Percentiles rank a stretch among this genome's conserved stretches.
phyloP scores from a whole-genome alignment of 2,888 invertebrate genomes.

The Zeuzera pyrina region DNA sequence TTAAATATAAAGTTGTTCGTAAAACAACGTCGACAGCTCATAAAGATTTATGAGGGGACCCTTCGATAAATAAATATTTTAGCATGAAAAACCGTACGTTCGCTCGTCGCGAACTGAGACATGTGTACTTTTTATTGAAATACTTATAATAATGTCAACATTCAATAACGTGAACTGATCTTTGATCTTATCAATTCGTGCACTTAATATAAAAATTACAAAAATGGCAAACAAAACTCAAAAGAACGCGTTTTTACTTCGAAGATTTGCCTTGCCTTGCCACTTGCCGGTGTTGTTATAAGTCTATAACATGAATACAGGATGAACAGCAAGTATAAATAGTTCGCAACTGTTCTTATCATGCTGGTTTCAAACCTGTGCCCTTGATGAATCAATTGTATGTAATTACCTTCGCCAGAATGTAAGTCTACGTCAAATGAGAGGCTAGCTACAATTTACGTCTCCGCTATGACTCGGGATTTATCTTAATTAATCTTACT shows the following conservation, averaged over 20 bases:
- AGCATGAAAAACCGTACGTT: constrained; percentile 18
- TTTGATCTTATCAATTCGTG: too few relatives aligned
- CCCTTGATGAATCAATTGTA: constrained; percentile 3
- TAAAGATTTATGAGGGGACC: constrained; percentile 22
- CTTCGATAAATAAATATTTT: constrained; percentile 21
- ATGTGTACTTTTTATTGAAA: constrained; percentile 1
- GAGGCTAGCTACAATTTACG: constrained; percentile 6
- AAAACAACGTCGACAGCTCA: constrained; percentile 18
- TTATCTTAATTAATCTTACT: constrained; percentile 10
- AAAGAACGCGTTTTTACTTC: too few relatives aligned
- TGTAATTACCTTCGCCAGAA: constrained; percentile 5
- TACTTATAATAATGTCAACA: too few relatives aligned
- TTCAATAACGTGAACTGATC: too few relatives aligned
- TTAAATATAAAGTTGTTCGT: constrained; percentile 19
- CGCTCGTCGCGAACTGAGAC: constrained; percentile 10
- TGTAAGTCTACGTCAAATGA: constrained; percentile 3
- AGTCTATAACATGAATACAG: too few relatives aligned
- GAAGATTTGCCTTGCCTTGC: too few relatives aligned
- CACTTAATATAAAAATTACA: too few relatives aligned
- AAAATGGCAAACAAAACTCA: too few relatives aligned
- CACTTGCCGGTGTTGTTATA: too few relatives aligned
- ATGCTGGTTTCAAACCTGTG: neutral
- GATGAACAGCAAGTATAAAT: too few relatives aligned
- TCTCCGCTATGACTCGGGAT: constrained; percentile 5
- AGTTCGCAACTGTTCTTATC: too few relatives aligned